Evolutionary conservation across 1,140 invertebrate species (phyloP), one percentile per base, ranked within the genome.

Genomic region (Drosophila trapezifrons): DNA sequence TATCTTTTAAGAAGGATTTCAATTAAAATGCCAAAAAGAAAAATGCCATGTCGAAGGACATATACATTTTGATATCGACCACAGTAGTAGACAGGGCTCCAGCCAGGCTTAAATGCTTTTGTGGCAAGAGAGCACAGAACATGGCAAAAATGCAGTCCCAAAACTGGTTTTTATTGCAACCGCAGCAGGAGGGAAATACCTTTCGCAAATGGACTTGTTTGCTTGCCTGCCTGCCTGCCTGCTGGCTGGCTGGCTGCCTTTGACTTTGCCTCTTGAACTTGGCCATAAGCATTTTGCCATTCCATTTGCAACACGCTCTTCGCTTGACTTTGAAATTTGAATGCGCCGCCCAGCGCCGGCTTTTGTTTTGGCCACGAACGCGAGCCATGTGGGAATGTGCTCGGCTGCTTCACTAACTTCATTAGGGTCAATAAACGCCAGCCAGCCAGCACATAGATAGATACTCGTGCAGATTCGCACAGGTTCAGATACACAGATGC

Each of bases 391-490:
- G 43, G 25, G 51, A 71, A 47, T 47, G 27, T 13, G 38, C 20
- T 27, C 46, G 13, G 22, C 49, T 57, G n/a, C 66, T 70, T 20
- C 27, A n/a, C 18, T 64, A 75, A 74, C 78, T 80, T 83, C 69
- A 89, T 87, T 84, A 89, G 84, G 85, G 80, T 89, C 85, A 89
- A 89, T 89, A 84, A 89, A 89, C 84, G 83, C 80, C 62, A 87
- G 46, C 49, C 32, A 35, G 32, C 32, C 32, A 35, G 32, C 18
- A 54, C 32, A 54, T 38, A 20, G 32, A 37, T 29, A 54, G 32
- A 54, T 38, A 54, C 51, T 37, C 13, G 32, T 37, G 51, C 51
- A 37, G 32, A 35, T 13, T 32, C 32, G 29, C 42, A 66, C 35
- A 75, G 76, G 64, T 76, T 29, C 70, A 52, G 43, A 47, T 45